These are phyloP conservation scores for Euzetes globulus DNA, from an alignment of 2,888 invertebrate species.

Conservation along the genomic window DNA sequence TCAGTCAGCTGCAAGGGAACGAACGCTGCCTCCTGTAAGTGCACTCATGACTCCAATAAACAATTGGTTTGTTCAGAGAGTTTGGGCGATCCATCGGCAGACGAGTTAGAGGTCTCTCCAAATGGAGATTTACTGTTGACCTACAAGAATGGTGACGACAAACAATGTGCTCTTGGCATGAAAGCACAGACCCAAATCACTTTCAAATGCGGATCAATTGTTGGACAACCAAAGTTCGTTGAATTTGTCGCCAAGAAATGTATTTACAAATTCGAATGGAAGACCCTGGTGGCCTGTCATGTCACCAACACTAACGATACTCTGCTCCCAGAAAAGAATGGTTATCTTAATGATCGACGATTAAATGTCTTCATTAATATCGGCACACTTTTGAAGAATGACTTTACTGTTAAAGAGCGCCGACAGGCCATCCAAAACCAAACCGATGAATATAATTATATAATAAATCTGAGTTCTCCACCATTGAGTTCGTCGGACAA, in stretches of 20 bases:
- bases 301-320: neutral
- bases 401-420: slow-evolving; percentile 34
- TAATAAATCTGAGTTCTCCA: slow-evolving; percentile 37
- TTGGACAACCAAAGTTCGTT: slow-evolving; percentile 32
- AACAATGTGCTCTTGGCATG: neutral
- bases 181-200: slow-evolving; percentile 28
- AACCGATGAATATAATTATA: slow-evolving; percentile 38
- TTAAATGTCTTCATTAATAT: slow-evolving; percentile 13
- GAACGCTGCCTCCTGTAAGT: slow-evolving; percentile 16
- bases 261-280: slow-evolving; percentile 40
- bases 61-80: neutral
- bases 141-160: slow-evolving; percentile 20
- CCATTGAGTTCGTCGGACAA: neutral
- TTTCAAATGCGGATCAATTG: slow-evolving; percentile 21
- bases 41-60: neutral
- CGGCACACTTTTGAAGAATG: slow-evolving; percentile 19
- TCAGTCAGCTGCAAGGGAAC: neutral
- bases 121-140: slow-evolving; percentile 23
- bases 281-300: slow-evolving; percentile 40
- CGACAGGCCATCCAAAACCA: neutral
- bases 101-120: slow-evolving; percentile 13
- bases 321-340: neutral
- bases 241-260: slow-evolving; percentile 36
- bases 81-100: slow-evolving; percentile 25
- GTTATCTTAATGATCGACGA: neutral